These are phyloP conservation scores for Hydractinia symbiolongicarpus DNA, from an alignment of 30 jellyfish, hydroid and myxozoan species.

Conservation along the genomic window DNA sequence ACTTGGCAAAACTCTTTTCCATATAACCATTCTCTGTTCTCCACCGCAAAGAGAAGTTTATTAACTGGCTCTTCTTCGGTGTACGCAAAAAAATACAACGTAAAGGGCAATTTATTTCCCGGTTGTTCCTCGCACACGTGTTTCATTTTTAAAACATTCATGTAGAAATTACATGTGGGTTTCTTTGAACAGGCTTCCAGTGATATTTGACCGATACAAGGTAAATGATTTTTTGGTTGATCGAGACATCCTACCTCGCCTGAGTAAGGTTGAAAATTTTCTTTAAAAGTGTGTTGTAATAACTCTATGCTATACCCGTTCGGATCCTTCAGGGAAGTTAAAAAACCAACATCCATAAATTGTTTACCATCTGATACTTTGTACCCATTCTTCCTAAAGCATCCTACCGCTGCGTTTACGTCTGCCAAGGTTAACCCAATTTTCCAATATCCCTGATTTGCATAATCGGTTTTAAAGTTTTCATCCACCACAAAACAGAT, in stretches of 20 bases:
- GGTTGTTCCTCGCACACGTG: slow-evolving; percentile 15
- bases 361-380: background rate
- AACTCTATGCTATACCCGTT: slow-evolving; percentile 6
- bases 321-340: background rate
- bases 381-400: background rate
- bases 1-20: background rate
- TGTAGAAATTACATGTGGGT: background rate
- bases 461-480: background rate
- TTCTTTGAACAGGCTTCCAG: background rate
- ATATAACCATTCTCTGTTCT: slow-evolving; percentile 14
- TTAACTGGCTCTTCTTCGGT: background rate
- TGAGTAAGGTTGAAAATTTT: background rate
- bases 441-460: background rate
- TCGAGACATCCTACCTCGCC: background rate
- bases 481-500: background rate
- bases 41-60: background rate
- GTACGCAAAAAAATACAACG: slow-evolving; percentile 2
- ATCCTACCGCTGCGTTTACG: background rate
- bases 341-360: background rate
- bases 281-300: background rate
- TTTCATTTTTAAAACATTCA: background rate
- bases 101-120: background rate
- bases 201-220: slow-evolving; percentile 1
- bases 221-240: background rate
- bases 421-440: background rate